Evolutionary conservation across 1,140 invertebrate species (phyloP).

Genomic region (Aphelenchoides avenae): DNA sequence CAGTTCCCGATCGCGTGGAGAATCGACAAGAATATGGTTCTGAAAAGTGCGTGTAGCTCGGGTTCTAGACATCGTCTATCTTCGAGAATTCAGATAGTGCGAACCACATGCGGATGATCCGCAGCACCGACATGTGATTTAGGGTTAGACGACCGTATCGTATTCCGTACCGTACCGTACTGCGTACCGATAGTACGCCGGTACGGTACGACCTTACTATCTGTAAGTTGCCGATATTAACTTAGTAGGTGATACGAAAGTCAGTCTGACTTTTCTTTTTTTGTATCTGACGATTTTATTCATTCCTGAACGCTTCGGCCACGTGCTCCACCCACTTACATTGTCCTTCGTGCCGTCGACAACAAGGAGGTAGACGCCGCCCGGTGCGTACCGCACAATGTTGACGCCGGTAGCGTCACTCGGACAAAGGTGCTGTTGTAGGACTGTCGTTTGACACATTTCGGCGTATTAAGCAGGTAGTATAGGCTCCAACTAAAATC

Average conservation of each 20-base stretch:
- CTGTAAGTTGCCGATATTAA: no score
- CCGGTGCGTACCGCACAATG: constrained; percentile 37
- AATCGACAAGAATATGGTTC: no score
- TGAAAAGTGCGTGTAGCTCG: no score
- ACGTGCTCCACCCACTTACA: constrained; percentile 59
- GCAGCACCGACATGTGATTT: no score
- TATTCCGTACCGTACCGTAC: no score
- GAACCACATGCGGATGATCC: constrained; percentile 78
- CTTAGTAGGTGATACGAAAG: no score
- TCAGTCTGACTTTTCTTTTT: no score
- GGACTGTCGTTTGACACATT: constrained; percentile 5
- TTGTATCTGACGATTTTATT: no score
- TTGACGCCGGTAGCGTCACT: constrained; percentile 13
- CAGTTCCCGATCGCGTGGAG: constrained; percentile 72
- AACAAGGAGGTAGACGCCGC: constrained; percentile 37
- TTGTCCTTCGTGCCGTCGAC: constrained; percentile 30
- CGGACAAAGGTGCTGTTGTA: constrained; percentile 1
- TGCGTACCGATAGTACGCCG: no score
- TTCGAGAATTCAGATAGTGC: constrained; percentile 76
- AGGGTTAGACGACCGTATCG: no score
- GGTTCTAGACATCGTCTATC: neutral
- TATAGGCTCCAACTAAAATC: constrained; percentile 36
- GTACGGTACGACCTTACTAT: no score
- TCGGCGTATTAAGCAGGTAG: constrained; percentile 30
- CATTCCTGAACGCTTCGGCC: no score